A percentile compares a stretch with the other conserved stretches of the same genome.
These are phyloP conservation scores for Andrena flavipes DNA, from an alignment of 2,888 invertebrate species.

Conservation along the genomic window DNA sequence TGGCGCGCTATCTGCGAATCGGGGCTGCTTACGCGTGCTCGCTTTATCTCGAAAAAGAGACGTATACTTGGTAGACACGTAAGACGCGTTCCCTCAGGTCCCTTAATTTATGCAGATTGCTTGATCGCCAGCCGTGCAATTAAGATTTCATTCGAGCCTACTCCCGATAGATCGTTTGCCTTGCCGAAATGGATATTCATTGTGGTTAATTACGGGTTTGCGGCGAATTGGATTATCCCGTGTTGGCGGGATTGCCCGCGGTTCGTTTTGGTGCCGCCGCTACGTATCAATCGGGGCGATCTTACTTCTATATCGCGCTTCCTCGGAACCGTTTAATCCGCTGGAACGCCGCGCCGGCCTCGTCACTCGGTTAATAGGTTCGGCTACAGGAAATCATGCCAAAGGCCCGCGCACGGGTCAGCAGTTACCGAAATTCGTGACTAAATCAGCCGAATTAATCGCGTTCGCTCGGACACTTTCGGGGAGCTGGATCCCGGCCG, in stretches of 20 bases:
- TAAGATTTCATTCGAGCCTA: slow-evolving; percentile 78
- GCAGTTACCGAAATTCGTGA: slow-evolving; percentile 37
- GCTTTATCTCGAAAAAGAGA: slow-evolving; percentile 48
- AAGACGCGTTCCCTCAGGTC: slow-evolving; percentile 32
- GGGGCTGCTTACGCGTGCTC: background rate
- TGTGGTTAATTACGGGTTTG: slow-evolving; percentile 74
- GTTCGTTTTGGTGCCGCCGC: slow-evolving; percentile 7
- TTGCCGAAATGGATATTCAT: slow-evolving; percentile 74
- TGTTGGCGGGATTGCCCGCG: slow-evolving; percentile 11
- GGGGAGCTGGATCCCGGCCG: background rate
- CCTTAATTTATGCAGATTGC: slow-evolving; percentile 78
- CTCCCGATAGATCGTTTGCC: slow-evolving; percentile 68
- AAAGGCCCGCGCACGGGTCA: slow-evolving; percentile 27
- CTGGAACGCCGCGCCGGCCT: slow-evolving; percentile 36
- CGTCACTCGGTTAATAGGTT: slow-evolving; percentile 37
- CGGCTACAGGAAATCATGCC: slow-evolving; percentile 29
- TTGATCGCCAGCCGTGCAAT: slow-evolving; percentile 73
- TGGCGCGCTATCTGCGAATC: slow-evolving; percentile 14
- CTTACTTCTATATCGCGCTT: slow-evolving; percentile 52
- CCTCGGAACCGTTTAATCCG: slow-evolving; percentile 50
- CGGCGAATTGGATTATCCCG: slow-evolving; percentile 63
- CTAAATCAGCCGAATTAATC: slow-evolving; percentile 50
- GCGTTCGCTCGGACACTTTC: slow-evolving; percentile 17
- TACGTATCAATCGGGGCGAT: slow-evolving; percentile 54
- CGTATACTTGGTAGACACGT: slow-evolving; percentile 47